Conservation (phyloP, 2,797 vertebrate genomes). For the Enteromius paludinosus region DNA sequence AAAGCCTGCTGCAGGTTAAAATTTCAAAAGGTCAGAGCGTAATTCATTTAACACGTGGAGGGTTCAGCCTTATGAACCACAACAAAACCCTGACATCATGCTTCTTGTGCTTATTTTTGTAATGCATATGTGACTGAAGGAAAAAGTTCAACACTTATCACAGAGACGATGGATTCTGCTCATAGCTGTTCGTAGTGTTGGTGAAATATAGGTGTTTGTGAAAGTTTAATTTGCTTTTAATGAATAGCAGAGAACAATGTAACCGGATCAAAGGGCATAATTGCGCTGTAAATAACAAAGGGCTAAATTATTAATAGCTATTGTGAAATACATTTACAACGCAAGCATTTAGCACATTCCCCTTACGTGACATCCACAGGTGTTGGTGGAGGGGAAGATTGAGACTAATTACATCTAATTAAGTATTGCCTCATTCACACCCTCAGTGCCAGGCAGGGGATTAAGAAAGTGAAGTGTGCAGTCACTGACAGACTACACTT, state of each 20-base stretch:
- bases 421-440: constrained; percentile 55
- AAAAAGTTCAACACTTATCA: not conserved
- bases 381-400: constrained; percentile 43
- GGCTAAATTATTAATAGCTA: constrained; percentile 40
- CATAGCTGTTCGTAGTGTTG: constrained; percentile 7
- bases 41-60: constrained; percentile 79
- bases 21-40: constrained; percentile 75
- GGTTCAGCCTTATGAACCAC: constrained; percentile 64
- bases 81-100: constrained; percentile 76
- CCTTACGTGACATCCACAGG: constrained; percentile 49
- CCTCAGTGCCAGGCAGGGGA: constrained; percentile 45
- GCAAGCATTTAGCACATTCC: constrained; percentile 14
- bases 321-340: constrained; percentile 20
- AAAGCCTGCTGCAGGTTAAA: constrained; percentile 64
- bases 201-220: constrained; percentile 39
- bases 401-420: constrained; percentile 58
- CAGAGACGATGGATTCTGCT: not conserved
- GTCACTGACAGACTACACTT: constrained; percentile 18
- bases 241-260: constrained; percentile 19
- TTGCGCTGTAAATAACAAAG: constrained; percentile 31
- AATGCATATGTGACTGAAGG: constrained; percentile 14
- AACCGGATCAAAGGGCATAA: constrained; percentile 29
- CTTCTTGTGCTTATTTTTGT: constrained; percentile 53
- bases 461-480: constrained; percentile 22
- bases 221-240: constrained; percentile 44